These are phyloP conservation scores for Pygocentrus nattereri DNA, from an alignment of 2,797 vertebrate genomes.

Conservation along the genomic window DNA sequence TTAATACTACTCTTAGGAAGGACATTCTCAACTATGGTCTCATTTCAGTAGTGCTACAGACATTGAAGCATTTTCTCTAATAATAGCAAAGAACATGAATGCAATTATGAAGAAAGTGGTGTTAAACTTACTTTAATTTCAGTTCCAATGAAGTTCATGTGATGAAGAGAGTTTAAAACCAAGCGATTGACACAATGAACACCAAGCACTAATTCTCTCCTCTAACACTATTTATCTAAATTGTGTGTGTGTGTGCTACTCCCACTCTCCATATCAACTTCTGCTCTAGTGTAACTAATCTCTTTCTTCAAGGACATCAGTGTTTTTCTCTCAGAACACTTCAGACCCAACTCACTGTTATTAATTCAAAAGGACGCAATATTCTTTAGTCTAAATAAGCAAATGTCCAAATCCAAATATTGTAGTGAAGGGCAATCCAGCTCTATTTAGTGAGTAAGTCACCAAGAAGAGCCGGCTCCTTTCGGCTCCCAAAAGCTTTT, in stretches of 20 bases:
- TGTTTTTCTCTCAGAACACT: neutral
- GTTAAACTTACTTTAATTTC: constrained; percentile 39
- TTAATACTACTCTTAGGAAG: neutral
- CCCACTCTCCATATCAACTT: constrained; percentile 34
- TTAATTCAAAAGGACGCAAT: neutral
- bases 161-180: neutral
- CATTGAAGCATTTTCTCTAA: neutral
- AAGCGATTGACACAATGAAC: neutral
- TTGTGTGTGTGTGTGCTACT: constrained; percentile 23
- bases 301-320: constrained; percentile 40
- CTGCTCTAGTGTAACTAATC: constrained; percentile 12
- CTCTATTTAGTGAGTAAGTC: no score
- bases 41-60: neutral
- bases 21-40: neutral
- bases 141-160: neutral
- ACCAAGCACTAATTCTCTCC: neutral
- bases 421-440: no score
- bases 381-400: neutral
- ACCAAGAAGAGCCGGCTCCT: no score
- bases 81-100: neutral
- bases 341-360: neutral
- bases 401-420: neutral
- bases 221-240: constrained; percentile 14
- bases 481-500: no score
- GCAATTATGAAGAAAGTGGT: neutral